These are phyloP conservation scores for Nymphalis c-album DNA, from an alignment of 2,888 invertebrate genomes.

Conservation along the genomic window DNA sequence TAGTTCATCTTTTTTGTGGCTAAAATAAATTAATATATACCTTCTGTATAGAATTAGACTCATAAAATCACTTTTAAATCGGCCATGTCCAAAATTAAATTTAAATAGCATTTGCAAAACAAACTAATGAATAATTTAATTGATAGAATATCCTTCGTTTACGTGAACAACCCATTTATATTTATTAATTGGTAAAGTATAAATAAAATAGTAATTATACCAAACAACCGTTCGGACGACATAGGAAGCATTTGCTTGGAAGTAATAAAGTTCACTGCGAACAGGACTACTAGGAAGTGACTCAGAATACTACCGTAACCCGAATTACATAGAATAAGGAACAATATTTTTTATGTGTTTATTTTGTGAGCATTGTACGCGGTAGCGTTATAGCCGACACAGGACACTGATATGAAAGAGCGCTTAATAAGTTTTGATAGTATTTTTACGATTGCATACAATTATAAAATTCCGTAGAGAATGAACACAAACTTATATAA, in stretches of 20 bases:
- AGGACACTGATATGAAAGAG: neutral
- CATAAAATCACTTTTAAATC: no score
- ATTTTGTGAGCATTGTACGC: slow-evolving; percentile 6
- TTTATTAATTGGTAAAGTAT: no score
- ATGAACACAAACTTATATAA: neutral
- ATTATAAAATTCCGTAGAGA: neutral
- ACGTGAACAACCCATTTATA: no score
- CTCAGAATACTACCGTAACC: neutral
- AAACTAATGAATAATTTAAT: no score
- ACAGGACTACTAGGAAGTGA: neutral
- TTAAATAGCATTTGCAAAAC: no score
- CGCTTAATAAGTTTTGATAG: slow-evolving; percentile 5
- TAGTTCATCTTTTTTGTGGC: no score
- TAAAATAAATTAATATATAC: no score
- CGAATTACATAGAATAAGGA: slow-evolving; percentile 28
- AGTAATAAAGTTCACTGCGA: neutral
- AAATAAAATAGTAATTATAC: neutral
- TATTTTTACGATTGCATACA: neutral
- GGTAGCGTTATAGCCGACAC: slow-evolving; percentile 10
- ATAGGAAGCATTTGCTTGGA: neutral
- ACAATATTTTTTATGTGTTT: slow-evolving; percentile 13
- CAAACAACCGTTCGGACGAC: neutral
- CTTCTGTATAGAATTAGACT: no score
- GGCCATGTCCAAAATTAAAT: no score
- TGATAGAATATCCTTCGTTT: no score